Evolutionary conservation across 2,113 vertebrate genomes (phyloP).

Genomic region (Orycteropus afer): DNA sequence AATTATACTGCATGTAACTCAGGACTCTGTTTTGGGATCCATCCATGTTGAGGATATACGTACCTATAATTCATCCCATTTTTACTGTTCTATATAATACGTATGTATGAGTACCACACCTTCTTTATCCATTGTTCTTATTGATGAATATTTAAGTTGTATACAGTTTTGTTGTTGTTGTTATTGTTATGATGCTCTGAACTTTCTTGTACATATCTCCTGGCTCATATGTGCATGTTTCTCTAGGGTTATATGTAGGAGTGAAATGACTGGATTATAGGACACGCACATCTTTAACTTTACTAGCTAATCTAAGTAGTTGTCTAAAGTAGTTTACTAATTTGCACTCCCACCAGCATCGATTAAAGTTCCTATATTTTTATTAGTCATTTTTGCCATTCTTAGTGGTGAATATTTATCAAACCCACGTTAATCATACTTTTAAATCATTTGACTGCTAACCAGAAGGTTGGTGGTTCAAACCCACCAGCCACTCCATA

Average conservation of each 20-base stretch:
- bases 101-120: background rate
- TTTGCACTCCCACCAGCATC: background rate
- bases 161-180: too few relatives aligned
- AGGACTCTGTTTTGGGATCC: background rate
- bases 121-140: background rate
- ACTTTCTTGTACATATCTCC: background rate
- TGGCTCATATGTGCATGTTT: background rate
- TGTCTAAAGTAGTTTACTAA: background rate
- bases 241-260: background rate
- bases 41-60: background rate
- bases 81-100: background rate
- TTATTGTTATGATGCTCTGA: background rate
- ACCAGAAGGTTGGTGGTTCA: too few relatives aligned
- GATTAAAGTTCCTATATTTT: background rate
- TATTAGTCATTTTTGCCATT: background rate
- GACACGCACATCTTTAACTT: background rate
- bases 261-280: background rate
- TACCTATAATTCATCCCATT: background rate
- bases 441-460: background rate
- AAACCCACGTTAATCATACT: background rate
- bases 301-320: background rate
- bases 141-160: background rate
- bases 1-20: background rate
- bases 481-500: too few relatives aligned
- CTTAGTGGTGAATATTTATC: background rate